phyloP scores from a whole-genome alignment of 2,888 invertebrate species.

The Bombyx huttoni region DNA sequence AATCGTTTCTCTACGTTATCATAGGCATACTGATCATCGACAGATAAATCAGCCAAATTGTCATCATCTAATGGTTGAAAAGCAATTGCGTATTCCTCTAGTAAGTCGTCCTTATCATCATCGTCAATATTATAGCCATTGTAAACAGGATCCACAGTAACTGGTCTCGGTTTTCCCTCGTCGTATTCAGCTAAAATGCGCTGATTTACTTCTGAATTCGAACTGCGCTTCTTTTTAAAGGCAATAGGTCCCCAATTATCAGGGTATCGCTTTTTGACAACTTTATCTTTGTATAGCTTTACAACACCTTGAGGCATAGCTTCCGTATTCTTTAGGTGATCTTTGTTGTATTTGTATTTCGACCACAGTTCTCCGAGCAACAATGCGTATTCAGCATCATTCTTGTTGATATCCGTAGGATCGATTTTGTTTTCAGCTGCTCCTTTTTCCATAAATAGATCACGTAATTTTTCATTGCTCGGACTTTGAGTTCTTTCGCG shows the following conservation, averaged over 20 bases:
- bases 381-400: conserved; percentile 67
- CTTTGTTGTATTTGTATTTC: conserved; percentile 65
- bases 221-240: conserved; percentile 62
- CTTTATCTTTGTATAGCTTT: conserved; percentile 57
- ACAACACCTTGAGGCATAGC: conserved; percentile 53
- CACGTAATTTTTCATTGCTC: conserved; percentile 50
- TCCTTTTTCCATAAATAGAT: conserved; percentile 48
- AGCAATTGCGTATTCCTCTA: conserved; percentile 61
- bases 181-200: conserved; percentile 37
- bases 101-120: conserved; percentile 54
- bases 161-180: conserved; percentile 28
- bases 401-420: conserved; percentile 36
- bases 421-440: conserved; percentile 40
- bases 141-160: conserved; percentile 34
- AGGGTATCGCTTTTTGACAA: conserved; percentile 56
- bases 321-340: conserved; percentile 37
- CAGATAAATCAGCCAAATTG: conserved; percentile 40
- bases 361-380: conserved; percentile 71
- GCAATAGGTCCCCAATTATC: conserved; percentile 67
- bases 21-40: conserved; percentile 54
- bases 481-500: conserved; percentile 55
- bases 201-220: conserved; percentile 33
- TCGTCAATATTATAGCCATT: conserved; percentile 44
- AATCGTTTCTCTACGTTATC: conserved; percentile 72
- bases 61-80: conserved; percentile 64